A percentile compares a stretch with the other conserved stretches of the same genome.
Evolutionary conservation across 2,888 invertebrate species (phyloP).

Genomic region (Teleiodes luculella): DNA sequence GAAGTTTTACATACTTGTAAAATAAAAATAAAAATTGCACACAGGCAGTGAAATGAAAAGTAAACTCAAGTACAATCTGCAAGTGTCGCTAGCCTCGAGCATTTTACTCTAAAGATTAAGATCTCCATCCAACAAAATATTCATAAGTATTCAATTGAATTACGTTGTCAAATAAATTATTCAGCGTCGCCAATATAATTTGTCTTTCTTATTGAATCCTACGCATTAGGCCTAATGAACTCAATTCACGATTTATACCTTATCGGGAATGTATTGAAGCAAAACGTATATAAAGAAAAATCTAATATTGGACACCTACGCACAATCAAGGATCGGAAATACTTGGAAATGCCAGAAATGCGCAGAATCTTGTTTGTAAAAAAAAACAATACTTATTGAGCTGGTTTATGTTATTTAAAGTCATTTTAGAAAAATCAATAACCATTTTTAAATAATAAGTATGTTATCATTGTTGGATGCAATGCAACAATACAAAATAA

Average conservation of each 20-base stretch:
- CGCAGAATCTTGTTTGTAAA: neutral
- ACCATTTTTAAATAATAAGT: too few species aligned
- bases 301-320: too few species aligned
- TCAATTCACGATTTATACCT: conserved; percentile 14
- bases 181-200: conserved; percentile 21
- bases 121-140: neutral
- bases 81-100: too few species aligned
- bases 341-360: neutral
- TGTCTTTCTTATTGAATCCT: conserved; percentile 24
- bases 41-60: too few species aligned
- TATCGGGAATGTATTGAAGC: neutral
- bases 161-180: conserved; percentile 22
- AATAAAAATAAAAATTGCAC: too few species aligned
- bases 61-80: neutral
- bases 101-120: neutral
- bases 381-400: too few species aligned
- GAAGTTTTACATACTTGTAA: too few species aligned
- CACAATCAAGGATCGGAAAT: neutral
- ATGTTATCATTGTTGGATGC: too few species aligned
- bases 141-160: conserved; percentile 1
- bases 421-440: too few species aligned
- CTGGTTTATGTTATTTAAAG: too few species aligned
- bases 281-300: neutral
- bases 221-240: conserved; percentile 17
- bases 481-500: too few species aligned